Base-by-base conservation (phyloP, 2,888 invertebrate species). In the Myopa testacea region DNA sequence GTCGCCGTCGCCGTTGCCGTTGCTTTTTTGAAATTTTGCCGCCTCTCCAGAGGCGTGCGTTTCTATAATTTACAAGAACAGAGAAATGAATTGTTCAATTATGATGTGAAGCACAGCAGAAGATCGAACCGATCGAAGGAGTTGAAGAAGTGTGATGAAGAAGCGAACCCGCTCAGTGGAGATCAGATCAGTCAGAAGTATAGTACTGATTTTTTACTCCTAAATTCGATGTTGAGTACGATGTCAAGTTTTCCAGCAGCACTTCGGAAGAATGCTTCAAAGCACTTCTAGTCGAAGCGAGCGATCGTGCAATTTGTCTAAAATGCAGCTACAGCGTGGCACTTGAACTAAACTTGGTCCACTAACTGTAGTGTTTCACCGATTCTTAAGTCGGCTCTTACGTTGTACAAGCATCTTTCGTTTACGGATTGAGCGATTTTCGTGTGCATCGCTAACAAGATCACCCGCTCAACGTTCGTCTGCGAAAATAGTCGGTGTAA, bases 81-180 rank as follows among this genome's bases (percentile, higher is more conserved):
- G 58, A 45, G 68, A 75, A 75, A 75, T 75, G 69, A 75, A 75
- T 75, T 69, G 75, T 75, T 68, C 75, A 75, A 75, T 75, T 75
- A 75, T 69, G 45, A 38, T 38, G 34, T 5, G 65, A 65, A 68
- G n/a, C 60, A 75, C 75, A 75, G 69, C 75, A 75, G 38, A 19
- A 50, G 74, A 52, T 50, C 65, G 52, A 52, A 65, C 4, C 19
- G 62, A 19, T n/a, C 34, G 62, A 62, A 62, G 62, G 62, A n/a
- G 7, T 7, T n/a, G 58, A 26, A 26, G 26, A 26, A 26, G 26
- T 26, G 26, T 2, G 26, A 26, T 26, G 26, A 26, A 26, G 26
- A 60, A 60, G 60, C 60, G 16, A 60, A 60, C n/a, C 60, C 60
- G 60, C 14, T n/a, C 16, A 58, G n/a, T 26, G 26, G 26, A 26